Conservation (phyloP, 1,140 invertebrate genomes). For the Helicoverpa zea region DNA sequence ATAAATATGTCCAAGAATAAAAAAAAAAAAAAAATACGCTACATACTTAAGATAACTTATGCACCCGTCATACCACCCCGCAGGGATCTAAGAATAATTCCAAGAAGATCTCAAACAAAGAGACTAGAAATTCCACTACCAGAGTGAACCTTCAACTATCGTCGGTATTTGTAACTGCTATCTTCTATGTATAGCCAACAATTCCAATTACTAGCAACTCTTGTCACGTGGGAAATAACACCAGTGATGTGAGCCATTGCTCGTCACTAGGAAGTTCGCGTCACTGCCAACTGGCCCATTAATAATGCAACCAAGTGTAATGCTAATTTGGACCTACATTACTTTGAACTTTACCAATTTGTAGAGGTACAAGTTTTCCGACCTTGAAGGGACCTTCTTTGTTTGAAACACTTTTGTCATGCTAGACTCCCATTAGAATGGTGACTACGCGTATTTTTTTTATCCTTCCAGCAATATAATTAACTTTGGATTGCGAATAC, state of each 20-base stretch:
- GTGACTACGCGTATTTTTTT: not conserved
- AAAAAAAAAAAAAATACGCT: too few species aligned
- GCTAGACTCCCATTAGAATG: slow-evolving; percentile 1
- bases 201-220: slow-evolving; percentile 37
- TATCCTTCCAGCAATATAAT: too few species aligned
- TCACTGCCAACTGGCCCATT: slow-evolving; percentile 11
- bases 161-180: not conserved
- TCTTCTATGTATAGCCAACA: slow-evolving; percentile 3
- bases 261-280: not conserved
- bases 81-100: too few species aligned
- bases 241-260: slow-evolving; percentile 9
- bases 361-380: not conserved
- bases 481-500: too few species aligned
- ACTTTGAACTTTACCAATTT: slow-evolving; percentile 36
- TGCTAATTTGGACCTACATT: slow-evolving; percentile 1
- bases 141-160: not conserved
- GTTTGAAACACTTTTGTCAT: slow-evolving; percentile 28
- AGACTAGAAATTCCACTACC: not conserved
- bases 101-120: not conserved
- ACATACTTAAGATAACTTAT: too few species aligned
- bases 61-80: too few species aligned
- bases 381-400: not conserved
- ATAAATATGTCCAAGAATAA: too few species aligned
- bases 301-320: slow-evolving; percentile 23
- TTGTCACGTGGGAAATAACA: slow-evolving; percentile 41